Evolutionary conservation across 1,140 invertebrate genomes (phyloP).

Genomic region (Zaprionus vittiger): DNA sequence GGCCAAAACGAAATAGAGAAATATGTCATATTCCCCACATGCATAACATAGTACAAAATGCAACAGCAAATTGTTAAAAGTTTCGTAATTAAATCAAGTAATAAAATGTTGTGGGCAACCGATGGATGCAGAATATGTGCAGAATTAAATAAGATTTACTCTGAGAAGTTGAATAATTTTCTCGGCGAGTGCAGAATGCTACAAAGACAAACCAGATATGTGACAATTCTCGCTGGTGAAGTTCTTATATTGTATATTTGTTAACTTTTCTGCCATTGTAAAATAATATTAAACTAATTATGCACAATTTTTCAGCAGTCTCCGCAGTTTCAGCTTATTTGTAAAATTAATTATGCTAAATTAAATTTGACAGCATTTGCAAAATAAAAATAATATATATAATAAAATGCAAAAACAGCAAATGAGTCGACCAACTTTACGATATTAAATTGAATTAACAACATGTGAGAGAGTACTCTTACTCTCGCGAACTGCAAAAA

Average conservation of each 20-base stretch:
- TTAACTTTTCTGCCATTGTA: neutral
- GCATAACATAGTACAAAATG: neutral
- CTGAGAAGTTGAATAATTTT: neutral
- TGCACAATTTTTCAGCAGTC: conserved; percentile 20
- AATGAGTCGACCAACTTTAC: conserved; percentile 46
- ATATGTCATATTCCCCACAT: conserved; percentile 28
- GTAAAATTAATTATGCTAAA: conserved; percentile 74
- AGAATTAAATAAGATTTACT: conserved; percentile 1
- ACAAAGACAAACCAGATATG: neutral
- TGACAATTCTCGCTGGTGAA: neutral
- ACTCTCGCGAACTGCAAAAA: conserved; percentile 14
- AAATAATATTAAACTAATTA: conserved; percentile 47
- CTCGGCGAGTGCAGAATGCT: neutral
- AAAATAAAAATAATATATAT: conserved; percentile 55
- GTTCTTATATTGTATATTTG: neutral
- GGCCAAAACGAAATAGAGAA: conserved; percentile 21
- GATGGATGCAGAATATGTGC: neutral
- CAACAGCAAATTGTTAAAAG: conserved; percentile 35
- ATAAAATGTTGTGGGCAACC: conserved; percentile 34
- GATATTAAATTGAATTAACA: conserved; percentile 80
- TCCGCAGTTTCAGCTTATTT: conserved; percentile 30
- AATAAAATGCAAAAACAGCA: conserved; percentile 22
- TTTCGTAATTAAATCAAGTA: conserved; percentile 55
- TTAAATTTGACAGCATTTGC: conserved; percentile 74
- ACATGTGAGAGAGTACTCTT: conserved; percentile 15